These are phyloP conservation scores for Galeopsomyia nigrocyanea DNA, from an alignment of 2,888 invertebrate species.

Conservation along the genomic window DNA sequence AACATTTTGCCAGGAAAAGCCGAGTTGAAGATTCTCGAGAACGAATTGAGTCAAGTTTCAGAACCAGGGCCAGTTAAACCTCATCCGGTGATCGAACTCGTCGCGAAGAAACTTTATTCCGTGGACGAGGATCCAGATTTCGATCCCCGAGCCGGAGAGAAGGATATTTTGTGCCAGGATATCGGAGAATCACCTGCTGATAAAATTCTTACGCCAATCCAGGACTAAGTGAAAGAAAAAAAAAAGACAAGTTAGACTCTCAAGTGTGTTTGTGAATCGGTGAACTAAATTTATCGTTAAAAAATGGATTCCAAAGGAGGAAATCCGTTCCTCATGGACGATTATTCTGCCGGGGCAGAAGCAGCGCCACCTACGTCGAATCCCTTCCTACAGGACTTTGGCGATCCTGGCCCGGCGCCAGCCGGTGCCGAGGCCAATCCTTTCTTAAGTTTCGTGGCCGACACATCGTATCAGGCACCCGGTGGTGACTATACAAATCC, in stretches of 20 bases:
- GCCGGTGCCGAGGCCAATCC: slow-evolving; percentile 71
- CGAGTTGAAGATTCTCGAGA: slow-evolving; percentile 83
- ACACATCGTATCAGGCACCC: slow-evolving; percentile 57
- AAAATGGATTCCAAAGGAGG: slow-evolving; percentile 75
- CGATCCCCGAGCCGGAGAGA: slow-evolving; percentile 71
- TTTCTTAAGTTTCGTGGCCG: slow-evolving; percentile 60
- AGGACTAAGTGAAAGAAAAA: slow-evolving; percentile 62
- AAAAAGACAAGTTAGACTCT: slow-evolving; percentile 80
- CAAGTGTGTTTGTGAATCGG: background rate
- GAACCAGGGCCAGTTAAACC: slow-evolving; percentile 60
- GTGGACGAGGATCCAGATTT: slow-evolving; percentile 67
- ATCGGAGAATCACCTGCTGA: slow-evolving; percentile 70
- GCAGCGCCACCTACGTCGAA: slow-evolving; percentile 74
- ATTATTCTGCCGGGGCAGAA: slow-evolving; percentile 71
- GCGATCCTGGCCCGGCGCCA: slow-evolving; percentile 73
- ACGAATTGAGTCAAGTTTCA: slow-evolving; percentile 77
- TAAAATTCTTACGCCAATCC: slow-evolving; percentile 67
- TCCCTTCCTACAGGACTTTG: slow-evolving; percentile 76
- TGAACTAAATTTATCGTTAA: slow-evolving; percentile 18
- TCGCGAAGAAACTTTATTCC: slow-evolving; percentile 38
- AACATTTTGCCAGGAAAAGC: slow-evolving; percentile 84
- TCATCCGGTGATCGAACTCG: slow-evolving; percentile 54
- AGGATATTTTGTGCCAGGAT: slow-evolving; percentile 70
- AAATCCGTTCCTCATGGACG: slow-evolving; percentile 87
- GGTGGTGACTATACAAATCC: slow-evolving; percentile 66